Percentiles rank a stretch among this genome's conserved stretches.
Evolutionary conservation across 2,113 vertebrate genomes (phyloP).

Genomic region (Glaucomys volans): DNA sequence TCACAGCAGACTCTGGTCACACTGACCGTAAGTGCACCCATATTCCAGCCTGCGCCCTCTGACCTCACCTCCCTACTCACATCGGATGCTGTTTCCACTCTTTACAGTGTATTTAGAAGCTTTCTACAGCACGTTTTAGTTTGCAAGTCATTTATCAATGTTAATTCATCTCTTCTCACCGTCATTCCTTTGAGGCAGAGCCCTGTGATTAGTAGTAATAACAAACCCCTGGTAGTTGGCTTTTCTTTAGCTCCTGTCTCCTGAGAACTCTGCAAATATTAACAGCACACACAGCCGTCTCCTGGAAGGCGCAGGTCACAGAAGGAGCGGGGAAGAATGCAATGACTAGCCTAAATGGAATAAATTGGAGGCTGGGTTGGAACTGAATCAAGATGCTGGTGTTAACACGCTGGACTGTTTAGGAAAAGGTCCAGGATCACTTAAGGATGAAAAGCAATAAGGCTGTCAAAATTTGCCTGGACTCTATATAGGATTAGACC

Average conservation of each 20-base stretch:
- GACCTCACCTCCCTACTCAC: conserved; percentile 73
- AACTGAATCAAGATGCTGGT: conserved; percentile 70
- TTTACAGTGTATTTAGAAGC: conserved; percentile 46
- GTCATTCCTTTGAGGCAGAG: conserved; percentile 59
- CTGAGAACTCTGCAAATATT: conserved; percentile 61
- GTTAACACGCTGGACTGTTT: conserved; percentile 72
- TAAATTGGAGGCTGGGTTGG: conserved; percentile 66
- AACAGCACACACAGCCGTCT: conserved; percentile 19
- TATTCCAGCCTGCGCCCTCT: conserved; percentile 54
- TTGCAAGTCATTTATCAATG: conserved; percentile 76
- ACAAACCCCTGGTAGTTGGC: conserved; percentile 59
- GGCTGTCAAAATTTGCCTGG: conserved; percentile 76
- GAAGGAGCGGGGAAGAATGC: conserved; percentile 19
- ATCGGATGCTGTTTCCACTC: conserved; percentile 78
- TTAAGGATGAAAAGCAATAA: conserved; percentile 79
- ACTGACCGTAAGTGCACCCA: conserved; percentile 62
- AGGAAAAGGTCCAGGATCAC: conserved; percentile 76
- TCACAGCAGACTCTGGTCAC: conserved; percentile 59
- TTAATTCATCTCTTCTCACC: conserved; percentile 69
- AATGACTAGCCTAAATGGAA: conserved; percentile 41
- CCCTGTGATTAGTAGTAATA: conserved; percentile 70
- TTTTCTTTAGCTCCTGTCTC: conserved; percentile 73
- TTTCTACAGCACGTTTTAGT: conserved; percentile 55
- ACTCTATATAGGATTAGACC: conserved; percentile 76
- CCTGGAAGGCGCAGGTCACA: conserved; percentile 50